Percentiles rank a stretch among this genome's conserved stretches.
phyloP scores from a whole-genome alignment of 1,140 invertebrate species.

The Papilio glaucus region DNA sequence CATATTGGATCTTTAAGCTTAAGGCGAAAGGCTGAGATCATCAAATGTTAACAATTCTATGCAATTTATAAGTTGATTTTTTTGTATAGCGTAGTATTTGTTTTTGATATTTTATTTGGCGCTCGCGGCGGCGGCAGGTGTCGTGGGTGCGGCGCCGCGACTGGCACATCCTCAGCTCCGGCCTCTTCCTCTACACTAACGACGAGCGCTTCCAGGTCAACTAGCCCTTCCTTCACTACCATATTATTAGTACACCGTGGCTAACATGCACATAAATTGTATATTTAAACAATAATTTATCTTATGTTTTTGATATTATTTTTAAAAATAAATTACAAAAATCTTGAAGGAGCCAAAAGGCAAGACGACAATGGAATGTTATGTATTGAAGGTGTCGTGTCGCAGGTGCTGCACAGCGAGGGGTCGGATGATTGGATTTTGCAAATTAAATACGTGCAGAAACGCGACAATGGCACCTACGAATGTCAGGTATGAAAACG shows the following conservation, averaged over 20 bases:
- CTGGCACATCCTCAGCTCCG: constrained; percentile 96
- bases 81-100: too few relatives aligned
- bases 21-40: too few relatives aligned
- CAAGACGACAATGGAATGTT: too few relatives aligned
- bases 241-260: background rate
- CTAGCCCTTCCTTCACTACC: background rate
- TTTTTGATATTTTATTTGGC: too few relatives aligned
- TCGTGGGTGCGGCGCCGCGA: constrained; percentile 95
- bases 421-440: constrained; percentile 92
- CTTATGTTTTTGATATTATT: too few relatives aligned
- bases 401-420: constrained; percentile 84
- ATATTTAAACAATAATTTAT: too few relatives aligned
- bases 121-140: constrained; percentile 84
- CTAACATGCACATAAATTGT: background rate
- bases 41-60: too few relatives aligned
- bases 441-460: constrained; percentile 96
- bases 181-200: constrained; percentile 94
- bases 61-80: too few relatives aligned
- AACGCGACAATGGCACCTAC: constrained; percentile 95
- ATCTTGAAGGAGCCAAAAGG: too few relatives aligned
- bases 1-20: too few relatives aligned
- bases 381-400: too few relatives aligned
- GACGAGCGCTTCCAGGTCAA: constrained; percentile 92
- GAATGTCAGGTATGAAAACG: constrained; percentile 93
- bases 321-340: too few relatives aligned